Base-by-base conservation (phyloP, 2,888 invertebrate species). In the Campopleginae sp. region DNA sequence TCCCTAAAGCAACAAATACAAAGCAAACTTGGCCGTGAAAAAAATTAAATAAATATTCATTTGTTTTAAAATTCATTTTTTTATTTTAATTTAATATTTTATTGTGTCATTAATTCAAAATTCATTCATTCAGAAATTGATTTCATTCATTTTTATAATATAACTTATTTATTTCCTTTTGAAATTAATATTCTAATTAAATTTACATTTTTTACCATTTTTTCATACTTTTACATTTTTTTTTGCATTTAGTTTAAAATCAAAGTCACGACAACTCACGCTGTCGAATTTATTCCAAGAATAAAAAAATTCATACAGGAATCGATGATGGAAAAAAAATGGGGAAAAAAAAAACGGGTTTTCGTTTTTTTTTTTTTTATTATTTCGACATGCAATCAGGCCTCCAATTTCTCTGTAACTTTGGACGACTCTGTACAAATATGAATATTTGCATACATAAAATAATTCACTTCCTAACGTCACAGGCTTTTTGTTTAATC, bases 401-500 rank as follows among this genome's bases (percentile, higher is more conserved):
- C 7, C 31, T 46, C 3, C 3, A n/a, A n/a, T 38, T 38, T 65
- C 7, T 3, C 3, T 2, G 33, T 0, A 65, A 65, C n/a, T 38
- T 5, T 38, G 33, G 14, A 33, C 1, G 17, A 12, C n/a, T 12
- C 46, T 54, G 42, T 71, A 44, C 38, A 72, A 66, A 44, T 19
- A 23, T 61, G 42, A 14, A 19, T 58, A 68, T 75, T 19, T 33
- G 33, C 61, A 23, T 68, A 27, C 58, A 27, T 42, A 14, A 44
- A 70, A 54, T 70, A 58, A 61, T 61, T 78, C 65, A 85, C 58
- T 63, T 46, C 81, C 17, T 70, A 70, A 54, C 78, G 48, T 42
- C 68, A 33, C 33, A n/a, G 78, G 71, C 85, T 81, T 81, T 85
- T 85, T 85, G 85, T 85, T 79, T 58, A 85, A 85, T 81, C 78